These are phyloP conservation scores for Mormyrus iriodes DNA, from an alignment of 2,113 vertebrate species.

Conservation along the genomic window DNA sequence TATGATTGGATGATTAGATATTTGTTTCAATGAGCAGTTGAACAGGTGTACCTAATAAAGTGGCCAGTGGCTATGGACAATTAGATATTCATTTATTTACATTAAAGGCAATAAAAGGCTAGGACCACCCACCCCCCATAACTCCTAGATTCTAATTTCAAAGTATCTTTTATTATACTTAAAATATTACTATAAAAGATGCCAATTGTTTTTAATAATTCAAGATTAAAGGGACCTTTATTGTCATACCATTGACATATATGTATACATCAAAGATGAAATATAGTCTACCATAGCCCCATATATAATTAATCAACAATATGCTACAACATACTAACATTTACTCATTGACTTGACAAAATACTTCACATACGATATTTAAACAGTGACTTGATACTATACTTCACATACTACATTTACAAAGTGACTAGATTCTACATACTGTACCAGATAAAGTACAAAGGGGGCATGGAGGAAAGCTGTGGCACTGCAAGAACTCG, in stretches of 20 bases:
- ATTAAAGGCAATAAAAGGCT: neutral
- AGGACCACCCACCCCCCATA: neutral
- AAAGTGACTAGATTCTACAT: neutral
- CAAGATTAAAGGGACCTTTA: neutral
- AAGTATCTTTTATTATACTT: neutral
- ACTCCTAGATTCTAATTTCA: neutral
- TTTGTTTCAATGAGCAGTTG: neutral
- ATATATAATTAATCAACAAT: neutral
- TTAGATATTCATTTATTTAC: neutral
- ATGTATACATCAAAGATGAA: neutral
- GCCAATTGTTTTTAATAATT: neutral
- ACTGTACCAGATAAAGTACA: neutral
- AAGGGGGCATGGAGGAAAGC: neutral
- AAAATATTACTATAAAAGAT: neutral
- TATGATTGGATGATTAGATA: neutral
- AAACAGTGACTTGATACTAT: neutral
- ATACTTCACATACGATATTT: too few species aligned
- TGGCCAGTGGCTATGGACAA: neutral
- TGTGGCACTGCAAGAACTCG: neutral
- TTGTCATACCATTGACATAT: neutral
- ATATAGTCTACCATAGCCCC: neutral
- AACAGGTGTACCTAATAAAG: neutral
- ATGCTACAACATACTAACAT: neutral
- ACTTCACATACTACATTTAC: neutral
- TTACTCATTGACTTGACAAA: neutral